Evolutionary conservation across 2,797 vertebrate species (phyloP).

Genomic region (Columba guinea): DNA sequence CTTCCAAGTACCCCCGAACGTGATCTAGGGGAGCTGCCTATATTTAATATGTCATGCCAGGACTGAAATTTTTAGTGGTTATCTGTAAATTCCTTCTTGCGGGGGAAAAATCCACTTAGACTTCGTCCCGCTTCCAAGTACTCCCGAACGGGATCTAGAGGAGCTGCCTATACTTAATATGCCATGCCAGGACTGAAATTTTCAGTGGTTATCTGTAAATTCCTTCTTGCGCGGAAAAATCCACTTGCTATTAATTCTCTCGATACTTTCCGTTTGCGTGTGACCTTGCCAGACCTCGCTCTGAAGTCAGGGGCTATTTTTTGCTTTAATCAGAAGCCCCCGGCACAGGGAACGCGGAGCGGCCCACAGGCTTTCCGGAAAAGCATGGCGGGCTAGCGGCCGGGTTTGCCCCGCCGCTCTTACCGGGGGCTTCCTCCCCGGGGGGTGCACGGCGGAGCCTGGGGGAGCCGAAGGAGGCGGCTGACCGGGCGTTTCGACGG

Average conservation of each 20-base stretch:
- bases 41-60: neutral
- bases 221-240: neutral
- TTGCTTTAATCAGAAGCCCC: neutral
- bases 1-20: too few relatives aligned
- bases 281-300: neutral
- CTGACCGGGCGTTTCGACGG: neutral
- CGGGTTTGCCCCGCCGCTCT: neutral
- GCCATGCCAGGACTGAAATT: neutral
- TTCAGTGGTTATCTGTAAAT: neutral
- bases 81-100: neutral
- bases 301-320: neutral
- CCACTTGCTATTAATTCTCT: neutral
- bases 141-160: too few relatives aligned
- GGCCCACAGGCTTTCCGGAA: neutral
- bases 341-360: neutral
- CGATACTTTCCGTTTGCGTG: neutral
- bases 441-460: neutral
- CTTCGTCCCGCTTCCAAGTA: neutral
- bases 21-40: accelerated
- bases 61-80: neutral
- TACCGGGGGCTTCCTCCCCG: too few relatives aligned
- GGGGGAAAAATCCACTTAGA: neutral
- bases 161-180: neutral
- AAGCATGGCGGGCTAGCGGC: too few relatives aligned
- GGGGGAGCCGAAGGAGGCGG: neutral